phyloP scores from a whole-genome alignment of 1,140 invertebrate genomes.

The Drosophila persimilis region DNA sequence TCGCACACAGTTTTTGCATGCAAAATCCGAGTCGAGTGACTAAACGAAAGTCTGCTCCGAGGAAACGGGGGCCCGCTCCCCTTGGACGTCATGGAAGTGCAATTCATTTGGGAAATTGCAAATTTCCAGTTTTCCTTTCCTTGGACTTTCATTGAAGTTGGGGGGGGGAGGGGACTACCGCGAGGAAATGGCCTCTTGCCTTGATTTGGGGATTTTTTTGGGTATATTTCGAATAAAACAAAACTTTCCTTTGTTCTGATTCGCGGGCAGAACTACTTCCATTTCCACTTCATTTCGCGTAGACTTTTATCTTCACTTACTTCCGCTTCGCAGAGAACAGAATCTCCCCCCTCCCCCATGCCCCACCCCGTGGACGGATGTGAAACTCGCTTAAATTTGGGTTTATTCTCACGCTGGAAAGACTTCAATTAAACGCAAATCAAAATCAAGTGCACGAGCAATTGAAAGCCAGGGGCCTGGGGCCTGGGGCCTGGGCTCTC shows the following conservation, averaged over 20 bases:
- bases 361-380: conserved; percentile 4
- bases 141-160: not conserved
- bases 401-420: conserved; percentile 30
- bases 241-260: no score
- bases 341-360: not conserved
- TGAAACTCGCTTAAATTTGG: conserved; percentile 3
- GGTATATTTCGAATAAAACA: no score
- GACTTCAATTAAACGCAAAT: conserved; percentile 19
- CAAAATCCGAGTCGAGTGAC: conserved; percentile 19
- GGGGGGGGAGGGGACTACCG: not conserved
- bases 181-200: not conserved
- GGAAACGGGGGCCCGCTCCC: conserved; percentile 7
- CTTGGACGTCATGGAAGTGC: not conserved
- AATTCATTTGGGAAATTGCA: conserved; percentile 37
- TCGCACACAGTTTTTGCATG: conserved; percentile 26
- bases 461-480: conserved; percentile 20
- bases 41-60: not conserved
- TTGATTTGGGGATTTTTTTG: no score
- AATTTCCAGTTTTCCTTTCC: conserved; percentile 12
- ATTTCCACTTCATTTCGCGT: conserved; percentile 20
- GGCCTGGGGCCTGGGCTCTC: not conserved
- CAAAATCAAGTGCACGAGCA: conserved; percentile 12
- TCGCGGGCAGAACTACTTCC: not conserved
- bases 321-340: conserved; percentile 10
- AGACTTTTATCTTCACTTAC: conserved; percentile 8